Evolutionary conservation across 2,888 invertebrate genomes (phyloP).

Genomic region (Metalampra italica): DNA sequence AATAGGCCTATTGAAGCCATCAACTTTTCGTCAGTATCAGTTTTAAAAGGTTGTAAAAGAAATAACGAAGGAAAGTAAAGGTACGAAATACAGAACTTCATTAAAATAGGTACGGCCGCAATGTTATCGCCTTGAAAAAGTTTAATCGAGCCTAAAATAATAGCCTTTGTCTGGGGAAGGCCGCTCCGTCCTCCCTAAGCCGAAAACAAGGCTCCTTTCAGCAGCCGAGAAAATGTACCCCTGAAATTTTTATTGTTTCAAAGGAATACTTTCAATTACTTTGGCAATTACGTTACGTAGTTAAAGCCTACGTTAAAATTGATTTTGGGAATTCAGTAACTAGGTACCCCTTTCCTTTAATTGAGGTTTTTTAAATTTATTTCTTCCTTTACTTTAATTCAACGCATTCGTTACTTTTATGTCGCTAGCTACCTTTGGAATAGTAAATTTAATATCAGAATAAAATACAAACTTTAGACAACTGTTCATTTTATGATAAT

Average conservation of each 20-base stretch:
- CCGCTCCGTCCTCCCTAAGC: constrained; percentile 16
- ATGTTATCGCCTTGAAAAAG: constrained; percentile 43
- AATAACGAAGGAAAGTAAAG: constrained; percentile 14
- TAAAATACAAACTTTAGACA: no score
- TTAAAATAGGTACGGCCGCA: constrained; percentile 20
- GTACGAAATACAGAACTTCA: constrained; percentile 16
- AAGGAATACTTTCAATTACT: constrained; percentile 39
- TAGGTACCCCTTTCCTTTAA: constrained; percentile 13
- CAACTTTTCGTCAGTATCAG: not conserved
- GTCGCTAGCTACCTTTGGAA: no score
- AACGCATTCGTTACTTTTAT: no score
- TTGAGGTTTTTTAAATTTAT: constrained; percentile 11
- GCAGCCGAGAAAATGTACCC: constrained; percentile 25
- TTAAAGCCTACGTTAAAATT: constrained; percentile 22
- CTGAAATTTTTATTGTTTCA: constrained; percentile 41
- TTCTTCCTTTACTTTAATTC: not conserved
- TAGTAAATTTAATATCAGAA: no score
- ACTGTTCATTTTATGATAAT: no score
- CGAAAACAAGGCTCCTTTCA: constrained; percentile 18
- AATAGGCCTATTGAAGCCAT: no score
- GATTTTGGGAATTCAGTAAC: constrained; percentile 9
- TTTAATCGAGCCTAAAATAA: constrained; percentile 58
- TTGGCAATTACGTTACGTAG: constrained; percentile 40
- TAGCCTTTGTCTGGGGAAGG: constrained; percentile 43
- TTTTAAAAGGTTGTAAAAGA: not conserved